Evolutionary conservation across 2,888 invertebrate genomes (phyloP), one percentile per base, ranked within the genome.

Genomic region (Coenonympha glycerion): DNA sequence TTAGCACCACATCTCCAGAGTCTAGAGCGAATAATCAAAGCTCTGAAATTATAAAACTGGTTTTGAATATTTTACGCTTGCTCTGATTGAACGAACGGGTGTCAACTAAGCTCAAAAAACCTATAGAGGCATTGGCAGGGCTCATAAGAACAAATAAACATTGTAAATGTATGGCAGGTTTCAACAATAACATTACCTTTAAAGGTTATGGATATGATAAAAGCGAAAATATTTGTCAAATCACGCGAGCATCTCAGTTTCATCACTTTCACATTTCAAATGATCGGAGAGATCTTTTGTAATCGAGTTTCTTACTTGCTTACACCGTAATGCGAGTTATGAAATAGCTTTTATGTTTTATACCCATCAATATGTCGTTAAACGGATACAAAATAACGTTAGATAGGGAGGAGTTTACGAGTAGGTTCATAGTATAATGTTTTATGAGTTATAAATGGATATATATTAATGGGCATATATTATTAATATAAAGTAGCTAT

Each of bases 211-310:
- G 18, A 18, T 46, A 36, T 42, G 31, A 33, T 19, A 33, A 44
- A 22, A 45, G 19, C 26, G 18, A 51, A 5, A 40, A 39, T 48
- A 48, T 45, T n/a, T 52, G 34, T 48, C 28, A 48, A 45, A 39
- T 52, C 52, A 44, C 48, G 52, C 34, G 21, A 39, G 5, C 42
- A 18, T 26, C 34, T 34, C 34, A 16, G 34, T 45, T 16, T 34
- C 45, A 48, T 26, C 33, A 48, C 52, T 52, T 52, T 52, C 52
- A 40, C 47, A 40, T 47, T 24, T 16, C 31, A 22, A 24, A 47
- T 47, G 24, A 47, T 36, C 52, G 37, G 47, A 31, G 44, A 48
- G 48, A 52, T 41, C 49, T 53, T 53, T 53, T 45, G 49, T 53
- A 41, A 49, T 49, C 41, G 41, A 41, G 16, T 41, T 24, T 46